Evolutionary conservation across 2,888 invertebrate genomes (phyloP).

Genomic region (Bedellia somnulentella): DNA sequence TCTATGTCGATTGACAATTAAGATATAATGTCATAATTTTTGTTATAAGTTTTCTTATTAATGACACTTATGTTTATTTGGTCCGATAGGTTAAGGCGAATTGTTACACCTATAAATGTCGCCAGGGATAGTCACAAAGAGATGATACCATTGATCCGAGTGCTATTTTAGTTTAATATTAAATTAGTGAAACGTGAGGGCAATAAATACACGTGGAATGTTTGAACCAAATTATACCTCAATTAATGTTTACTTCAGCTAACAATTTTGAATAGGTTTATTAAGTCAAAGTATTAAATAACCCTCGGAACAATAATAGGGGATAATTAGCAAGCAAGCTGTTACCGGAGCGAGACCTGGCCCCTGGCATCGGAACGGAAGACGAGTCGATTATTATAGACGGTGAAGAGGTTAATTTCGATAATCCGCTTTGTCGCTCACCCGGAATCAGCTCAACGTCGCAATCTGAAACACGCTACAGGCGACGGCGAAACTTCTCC

Average conservation of each 20-base stretch:
- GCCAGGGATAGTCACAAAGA: too few species aligned
- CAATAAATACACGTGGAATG: too few species aligned
- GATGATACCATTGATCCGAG: too few species aligned
- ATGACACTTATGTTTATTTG: too few species aligned
- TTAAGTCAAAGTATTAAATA: neutral
- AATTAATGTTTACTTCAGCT: constrained; percentile 12
- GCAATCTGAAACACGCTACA: constrained; percentile 7
- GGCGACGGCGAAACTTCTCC: too few species aligned
- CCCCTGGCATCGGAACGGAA: constrained; percentile 26
- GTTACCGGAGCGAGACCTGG: constrained; percentile 5
- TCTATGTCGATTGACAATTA: too few species aligned
- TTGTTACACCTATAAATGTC: too few species aligned
- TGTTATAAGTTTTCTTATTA: too few species aligned
- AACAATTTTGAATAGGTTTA: constrained; percentile 10
- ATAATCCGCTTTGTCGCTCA: constrained; percentile 42
- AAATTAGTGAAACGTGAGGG: too few species aligned
- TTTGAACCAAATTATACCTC: constrained; percentile 1
- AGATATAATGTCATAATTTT: too few species aligned
- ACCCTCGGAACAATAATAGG: constrained; percentile 7
- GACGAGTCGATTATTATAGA: constrained; percentile 41
- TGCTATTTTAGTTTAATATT: too few species aligned
- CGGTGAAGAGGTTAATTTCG: constrained; percentile 49
- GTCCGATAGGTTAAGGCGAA: too few species aligned
- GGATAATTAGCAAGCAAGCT: constrained; percentile 11
- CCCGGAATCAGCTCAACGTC: constrained; percentile 20